phyloP scores from a whole-genome alignment of 2,888 invertebrate genomes.

The Ditula angustiorana region DNA sequence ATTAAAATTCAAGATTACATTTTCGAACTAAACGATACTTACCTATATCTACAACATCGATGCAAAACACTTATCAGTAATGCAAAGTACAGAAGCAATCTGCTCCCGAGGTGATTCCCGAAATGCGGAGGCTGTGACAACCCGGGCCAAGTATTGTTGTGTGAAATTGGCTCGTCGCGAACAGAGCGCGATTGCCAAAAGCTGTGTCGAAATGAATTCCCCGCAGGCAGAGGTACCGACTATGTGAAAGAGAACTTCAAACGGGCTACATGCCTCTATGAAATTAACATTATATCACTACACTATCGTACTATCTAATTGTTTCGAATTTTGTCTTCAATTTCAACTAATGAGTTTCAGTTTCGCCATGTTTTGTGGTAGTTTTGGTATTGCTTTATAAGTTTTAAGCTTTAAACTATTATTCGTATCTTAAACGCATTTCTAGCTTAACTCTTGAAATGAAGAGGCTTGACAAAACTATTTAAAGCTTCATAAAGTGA shows the following conservation, averaged over 20 bases:
- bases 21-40: neutral
- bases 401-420: neutral
- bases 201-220: conserved; percentile 50
- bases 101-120: conserved; percentile 28
- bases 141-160: conserved; percentile 43
- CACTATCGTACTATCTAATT: neutral
- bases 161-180: conserved; percentile 52
- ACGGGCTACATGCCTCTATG: conserved; percentile 10
- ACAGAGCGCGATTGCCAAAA: conserved; percentile 50
- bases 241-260: conserved; percentile 27
- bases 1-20: neutral
- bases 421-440: too few species aligned
- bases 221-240: conserved; percentile 14
- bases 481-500: neutral
- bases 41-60: conserved; percentile 5
- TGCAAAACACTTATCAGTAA: conserved; percentile 28
- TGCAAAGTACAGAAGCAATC: conserved; percentile 26
- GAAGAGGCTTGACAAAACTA: too few species aligned
- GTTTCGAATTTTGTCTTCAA: conserved; percentile 3
- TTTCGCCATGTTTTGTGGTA: too few species aligned
- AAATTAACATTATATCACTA: conserved; percentile 17
- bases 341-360: neutral
- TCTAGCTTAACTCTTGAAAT: too few species aligned
- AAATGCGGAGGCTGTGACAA: conserved; percentile 28
- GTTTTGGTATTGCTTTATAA: neutral